Base-by-base conservation (phyloP, 2,797 vertebrate genomes). In the Eurystomus glaucurus region DNA sequence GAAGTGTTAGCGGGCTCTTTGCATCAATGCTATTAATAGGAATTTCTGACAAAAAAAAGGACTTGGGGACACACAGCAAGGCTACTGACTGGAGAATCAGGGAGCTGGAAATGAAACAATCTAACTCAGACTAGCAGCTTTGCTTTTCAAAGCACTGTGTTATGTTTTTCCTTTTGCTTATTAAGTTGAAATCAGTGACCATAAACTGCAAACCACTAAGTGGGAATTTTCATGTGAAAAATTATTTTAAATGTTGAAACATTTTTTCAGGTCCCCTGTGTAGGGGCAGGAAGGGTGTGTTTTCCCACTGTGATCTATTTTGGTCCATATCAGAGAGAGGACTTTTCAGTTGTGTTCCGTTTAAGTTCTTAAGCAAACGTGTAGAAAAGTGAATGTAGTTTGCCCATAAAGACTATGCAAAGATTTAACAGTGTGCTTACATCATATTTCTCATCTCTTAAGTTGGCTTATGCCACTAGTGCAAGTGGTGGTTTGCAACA, bases 91-190 rank as follows among this genome's bases (percentile, higher is more conserved):
- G 52, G 72, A 37, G 71, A 81, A 22, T 68, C 6, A 0, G 29
- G 46, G 81, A 58, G 60, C 64, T 96, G 68, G 74, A 91, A 79
- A 23, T 85, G 33, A 85, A 93, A 66, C 52, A 31, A 6, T 50
- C 14, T 62, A 72, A 89, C 75, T 92, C 39, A 94, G 78, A 72
- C 91, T 81, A 93, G 72, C 54, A 69, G 57, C 72, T 75, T 86
- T 85, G 39, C 48, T 88, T 88, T 86, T 57, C 41, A 62, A 68
- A 78, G 61, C 8, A 50, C 54, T 28, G 17, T 39, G 14, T 74
- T 83, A 54, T 35, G 26, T 86, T 85, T 88, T 86, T 19, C 10
- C 19, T 62, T 72, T 62, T 86, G 61, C 66, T 72, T 85, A 88
- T 62, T 86, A 76, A 43, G 45, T 71, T 65, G 58, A 86, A 85